Evolutionary conservation across 2,113 vertebrate species (phyloP).

Genomic region (Ramphastos sulfuratus): DNA sequence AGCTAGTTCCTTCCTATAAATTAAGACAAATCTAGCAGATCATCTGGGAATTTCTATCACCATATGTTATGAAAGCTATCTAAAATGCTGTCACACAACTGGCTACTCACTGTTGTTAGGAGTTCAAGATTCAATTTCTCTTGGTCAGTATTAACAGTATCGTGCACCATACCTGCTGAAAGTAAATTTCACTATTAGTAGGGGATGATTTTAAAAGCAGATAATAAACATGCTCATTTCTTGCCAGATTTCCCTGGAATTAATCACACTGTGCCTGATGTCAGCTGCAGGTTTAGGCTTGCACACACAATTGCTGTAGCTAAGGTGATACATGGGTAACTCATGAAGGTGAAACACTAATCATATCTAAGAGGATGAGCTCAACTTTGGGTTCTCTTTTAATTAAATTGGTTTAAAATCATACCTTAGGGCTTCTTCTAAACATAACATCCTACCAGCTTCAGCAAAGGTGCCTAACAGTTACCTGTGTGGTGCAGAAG

Average conservation of each 20-base stretch:
- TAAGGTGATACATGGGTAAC: neutral
- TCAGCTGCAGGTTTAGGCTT: neutral
- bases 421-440: neutral
- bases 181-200: neutral
- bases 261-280: neutral
- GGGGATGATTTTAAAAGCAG: neutral
- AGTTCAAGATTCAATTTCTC: neutral
- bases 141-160: neutral
- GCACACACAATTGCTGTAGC: neutral
- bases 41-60: neutral
- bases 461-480: neutral
- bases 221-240: neutral
- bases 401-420: neutral
- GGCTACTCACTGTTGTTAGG: neutral
- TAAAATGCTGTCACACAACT: neutral
- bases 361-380: neutral
- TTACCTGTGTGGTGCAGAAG: neutral
- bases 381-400: neutral
- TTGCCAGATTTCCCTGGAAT: neutral
- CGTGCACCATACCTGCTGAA: fast-evolving
- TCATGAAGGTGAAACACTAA: neutral
- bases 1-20: neutral
- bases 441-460: neutral
- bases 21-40: neutral
- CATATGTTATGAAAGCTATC: neutral